These are phyloP conservation scores for Anarrhichthys ocellatus DNA, from an alignment of 2,113 vertebrate genomes.

Conservation along the genomic window DNA sequence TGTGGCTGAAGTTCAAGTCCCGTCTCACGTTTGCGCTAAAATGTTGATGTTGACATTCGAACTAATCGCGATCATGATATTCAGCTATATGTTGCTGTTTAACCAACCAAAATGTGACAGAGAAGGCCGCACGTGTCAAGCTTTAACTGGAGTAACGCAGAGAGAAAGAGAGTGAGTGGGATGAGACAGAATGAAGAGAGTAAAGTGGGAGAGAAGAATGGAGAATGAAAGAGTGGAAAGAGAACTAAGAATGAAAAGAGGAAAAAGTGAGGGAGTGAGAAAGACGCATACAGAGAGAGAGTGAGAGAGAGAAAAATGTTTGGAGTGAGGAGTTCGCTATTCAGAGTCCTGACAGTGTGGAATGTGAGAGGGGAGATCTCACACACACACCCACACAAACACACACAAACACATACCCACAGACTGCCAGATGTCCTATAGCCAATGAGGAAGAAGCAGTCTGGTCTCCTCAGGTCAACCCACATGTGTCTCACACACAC, in stretches of 20 bases:
- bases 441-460: slow-evolving; percentile 70
- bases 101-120: neutral
- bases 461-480: slow-evolving; percentile 72
- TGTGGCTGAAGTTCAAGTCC: neutral
- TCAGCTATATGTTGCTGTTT: neutral
- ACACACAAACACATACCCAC: slow-evolving; percentile 54
- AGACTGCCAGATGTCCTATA: slow-evolving; percentile 79
- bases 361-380: slow-evolving; percentile 75
- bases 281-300: neutral
- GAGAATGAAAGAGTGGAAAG: slow-evolving; percentile 27
- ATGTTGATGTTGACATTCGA: neutral
- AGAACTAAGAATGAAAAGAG: neutral
- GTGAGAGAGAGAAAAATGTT: slow-evolving; percentile 56
- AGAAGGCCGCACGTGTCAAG: neutral
- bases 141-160: neutral
- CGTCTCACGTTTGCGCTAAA: neutral
- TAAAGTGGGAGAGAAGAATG: neutral
- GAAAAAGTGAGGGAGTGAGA: slow-evolving; percentile 1
- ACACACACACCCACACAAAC: slow-evolving; percentile 51
- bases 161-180: neutral
- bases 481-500: slow-evolving; percentile 48
- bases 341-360: slow-evolving; percentile 77
- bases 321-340: slow-evolving; percentile 70
- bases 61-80: neutral
- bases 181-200: neutral